Evolutionary conservation across 2,797 vertebrate genomes (phyloP).

Genomic region (Lindbergichthys nudifrons): DNA sequence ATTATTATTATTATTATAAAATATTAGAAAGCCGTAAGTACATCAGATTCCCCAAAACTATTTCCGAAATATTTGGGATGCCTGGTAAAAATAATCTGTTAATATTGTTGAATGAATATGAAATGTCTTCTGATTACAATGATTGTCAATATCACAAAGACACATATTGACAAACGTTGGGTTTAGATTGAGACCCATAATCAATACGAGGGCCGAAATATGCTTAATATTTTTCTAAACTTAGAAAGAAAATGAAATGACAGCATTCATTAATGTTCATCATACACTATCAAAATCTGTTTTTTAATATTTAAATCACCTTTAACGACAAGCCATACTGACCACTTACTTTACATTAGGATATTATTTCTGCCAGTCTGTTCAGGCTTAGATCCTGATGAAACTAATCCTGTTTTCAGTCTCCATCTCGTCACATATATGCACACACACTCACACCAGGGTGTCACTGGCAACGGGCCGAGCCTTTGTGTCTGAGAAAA

Average conservation of each 20-base stretch:
- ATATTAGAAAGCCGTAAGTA: not conserved
- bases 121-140: not conserved
- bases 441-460: conserved; percentile 57
- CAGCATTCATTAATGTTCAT: not conserved
- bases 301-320: conserved; percentile 8
- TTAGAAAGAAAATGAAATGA: not conserved
- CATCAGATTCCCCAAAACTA: not conserved
- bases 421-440: conserved; percentile 54
- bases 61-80: conserved; percentile 1
- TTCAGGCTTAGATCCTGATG: conserved; percentile 80
- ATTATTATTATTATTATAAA: not conserved
- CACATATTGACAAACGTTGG: not conserved
- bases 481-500: conserved; percentile 82
- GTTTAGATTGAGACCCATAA: not conserved
- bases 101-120: not conserved
- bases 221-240: not conserved
- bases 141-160: not conserved
- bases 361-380: conserved; percentile 78
- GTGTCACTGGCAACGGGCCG: conserved; percentile 57
- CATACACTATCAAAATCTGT: not conserved
- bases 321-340: conserved; percentile 52
- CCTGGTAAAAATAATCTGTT: not conserved
- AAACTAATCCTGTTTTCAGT: conserved; percentile 84
- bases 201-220: not conserved
- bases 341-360: conserved; percentile 60